Base-by-base conservation (phyloP, 92 coral and sea anemone species). In the Zoanthus sansibaricus region DNA sequence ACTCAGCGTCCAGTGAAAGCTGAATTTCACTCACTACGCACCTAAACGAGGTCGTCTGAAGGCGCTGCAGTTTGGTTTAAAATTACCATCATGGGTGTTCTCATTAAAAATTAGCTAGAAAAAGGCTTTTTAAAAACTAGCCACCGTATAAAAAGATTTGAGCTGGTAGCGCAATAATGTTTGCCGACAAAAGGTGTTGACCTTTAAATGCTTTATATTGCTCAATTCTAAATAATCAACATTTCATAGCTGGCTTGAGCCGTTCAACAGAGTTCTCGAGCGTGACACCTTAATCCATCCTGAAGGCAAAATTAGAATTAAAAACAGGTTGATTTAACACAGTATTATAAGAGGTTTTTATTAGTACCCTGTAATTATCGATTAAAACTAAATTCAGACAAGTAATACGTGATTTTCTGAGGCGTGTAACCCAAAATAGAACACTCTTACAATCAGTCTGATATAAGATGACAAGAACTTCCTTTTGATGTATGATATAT, bases 21-120 rank as follows among this genome's bases (percentile, higher is more conserved):
- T 12, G 82, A 76, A 76, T 64, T 8, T 25, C 31, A 21, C 70
- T 67, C 61, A 67, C 9, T 67, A 21, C 46, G 46, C 85, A 80
- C 67, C 61, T 80, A 66, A 80, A 66, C 85, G 85, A 80, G 85
- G 85, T 66, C 45, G 75, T 14, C 17, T 10, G 85, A 25, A 46
- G 59, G 71, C 47, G 74, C 59, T 67, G 61, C 21, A 44, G 56
- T 67, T 76, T 91, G 94, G 94, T 91, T 83, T 91, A 87, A 88
- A 78, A 88, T 91, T 91, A 91, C 94, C 89, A 78, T 61, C 91
- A 52, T 89, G 94, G 89, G 94, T 91, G 94, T 91, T 88, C 94
- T 80, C 42, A 9, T 48, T 52, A 11, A 44, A 70, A 66, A 64
- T 66, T 45, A 51, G 25, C 73, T 44, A 42, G 85, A 66, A 49